Conservation (phyloP, 2,888 invertebrate genomes). For the Chelonus formosanus region DNA sequence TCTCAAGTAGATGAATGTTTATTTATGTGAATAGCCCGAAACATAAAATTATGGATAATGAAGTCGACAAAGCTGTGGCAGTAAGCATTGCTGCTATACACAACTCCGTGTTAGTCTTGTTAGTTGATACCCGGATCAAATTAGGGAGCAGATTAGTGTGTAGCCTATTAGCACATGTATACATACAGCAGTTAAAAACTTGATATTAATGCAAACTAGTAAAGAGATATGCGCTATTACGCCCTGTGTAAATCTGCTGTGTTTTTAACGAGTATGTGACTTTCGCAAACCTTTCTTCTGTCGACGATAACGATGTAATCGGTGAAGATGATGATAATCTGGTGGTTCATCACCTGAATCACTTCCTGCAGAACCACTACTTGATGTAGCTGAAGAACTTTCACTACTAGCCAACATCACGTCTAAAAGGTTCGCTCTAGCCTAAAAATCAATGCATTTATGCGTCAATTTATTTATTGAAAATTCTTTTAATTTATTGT, state of each 20-base stretch:
- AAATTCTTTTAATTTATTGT: too few species aligned
- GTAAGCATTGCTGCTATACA: too few species aligned
- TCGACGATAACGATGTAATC: slow-evolving; percentile 75
- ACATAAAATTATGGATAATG: too few species aligned
- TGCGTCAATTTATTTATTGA: too few species aligned
- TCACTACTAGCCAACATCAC: slow-evolving; percentile 82
- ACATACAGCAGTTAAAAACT: neutral
- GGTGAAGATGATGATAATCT: slow-evolving; percentile 76
- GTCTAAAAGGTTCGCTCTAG: slow-evolving; percentile 78
- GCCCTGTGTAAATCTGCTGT: slow-evolving; percentile 8
- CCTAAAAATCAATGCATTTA: slow-evolving; percentile 65
- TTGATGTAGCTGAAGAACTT: slow-evolving; percentile 72
- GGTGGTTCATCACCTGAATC: slow-evolving; percentile 71
- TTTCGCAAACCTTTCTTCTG: slow-evolving; percentile 77
- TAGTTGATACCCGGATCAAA: too few species aligned
- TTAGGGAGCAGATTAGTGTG: too few species aligned
- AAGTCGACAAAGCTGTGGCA: too few species aligned
- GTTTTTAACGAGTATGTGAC: slow-evolving; percentile 41
- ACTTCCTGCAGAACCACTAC: slow-evolving; percentile 72
- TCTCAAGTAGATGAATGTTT: too few species aligned
- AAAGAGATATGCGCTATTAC: neutral
- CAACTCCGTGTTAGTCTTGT: too few species aligned
- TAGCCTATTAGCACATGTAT: neutral
- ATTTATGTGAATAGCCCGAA: too few species aligned
- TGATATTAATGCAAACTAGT: slow-evolving; percentile 9